phyloP scores from a whole-genome alignment of 1,140 invertebrate genomes.

The Euura lappo region DNA sequence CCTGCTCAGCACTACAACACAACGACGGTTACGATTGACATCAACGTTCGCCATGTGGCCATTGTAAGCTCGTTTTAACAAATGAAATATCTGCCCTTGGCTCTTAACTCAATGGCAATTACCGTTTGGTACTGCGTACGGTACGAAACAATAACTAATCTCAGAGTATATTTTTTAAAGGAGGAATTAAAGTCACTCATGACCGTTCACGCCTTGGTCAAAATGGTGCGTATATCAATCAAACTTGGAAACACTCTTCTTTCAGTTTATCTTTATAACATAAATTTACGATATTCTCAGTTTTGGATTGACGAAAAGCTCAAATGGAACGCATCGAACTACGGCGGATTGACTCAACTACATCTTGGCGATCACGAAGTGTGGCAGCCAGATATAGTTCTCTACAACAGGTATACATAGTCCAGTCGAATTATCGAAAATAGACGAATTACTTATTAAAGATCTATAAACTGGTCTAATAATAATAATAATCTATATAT shows the following conservation, averaged over 20 bases:
- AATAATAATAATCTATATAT: slow-evolving; percentile 2
- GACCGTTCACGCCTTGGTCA: slow-evolving; percentile 64
- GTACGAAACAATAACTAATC: background rate
- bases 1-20: slow-evolving; percentile 63
- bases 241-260: background rate
- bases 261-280: background rate
- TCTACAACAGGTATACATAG: slow-evolving; percentile 66
- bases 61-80: slow-evolving; percentile 46
- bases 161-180: slow-evolving; percentile 35
- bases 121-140: background rate
- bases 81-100: background rate
- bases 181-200: slow-evolving; percentile 65
- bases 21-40: slow-evolving; percentile 62
- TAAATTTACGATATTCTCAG: slow-evolving; percentile 53
- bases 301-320: slow-evolving; percentile 70
- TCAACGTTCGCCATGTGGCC: slow-evolving; percentile 64
- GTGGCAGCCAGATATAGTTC: slow-evolving; percentile 72
- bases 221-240: slow-evolving; percentile 57
- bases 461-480: slow-evolving; percentile 1
- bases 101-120: background rate
- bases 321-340: slow-evolving; percentile 67
- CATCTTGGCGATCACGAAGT: slow-evolving; percentile 69
- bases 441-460: too few species aligned
- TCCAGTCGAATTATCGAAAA: too few species aligned
- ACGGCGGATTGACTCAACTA: slow-evolving; percentile 63